Percentiles rank a stretch among this genome's conserved stretches.
Evolutionary conservation across 2,888 invertebrate genomes (phyloP).

Genomic region (Athripsodes cinereus): DNA sequence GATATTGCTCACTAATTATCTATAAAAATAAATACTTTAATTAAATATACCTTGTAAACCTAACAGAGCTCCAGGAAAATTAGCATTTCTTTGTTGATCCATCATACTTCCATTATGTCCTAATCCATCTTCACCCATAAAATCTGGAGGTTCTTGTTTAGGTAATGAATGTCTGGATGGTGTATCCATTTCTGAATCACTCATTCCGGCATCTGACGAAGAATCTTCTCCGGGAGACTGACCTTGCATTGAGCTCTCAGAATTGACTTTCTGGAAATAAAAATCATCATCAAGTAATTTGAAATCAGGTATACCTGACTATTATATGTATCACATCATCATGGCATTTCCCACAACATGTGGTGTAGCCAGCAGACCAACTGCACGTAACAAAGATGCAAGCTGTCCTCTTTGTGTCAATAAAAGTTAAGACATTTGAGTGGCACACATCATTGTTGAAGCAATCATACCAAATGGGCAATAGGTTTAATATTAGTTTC

Average conservation of each 20-base stretch:
- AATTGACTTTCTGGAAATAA: constrained; percentile 43
- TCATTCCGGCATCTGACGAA: constrained; percentile 76
- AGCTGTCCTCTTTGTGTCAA: too few species aligned
- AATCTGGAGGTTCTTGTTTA: constrained; percentile 70
- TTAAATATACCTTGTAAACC: constrained; percentile 65
- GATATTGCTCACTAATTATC: too few species aligned
- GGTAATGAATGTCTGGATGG: constrained; percentile 44
- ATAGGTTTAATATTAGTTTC: too few species aligned
- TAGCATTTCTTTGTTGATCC: constrained; percentile 58
- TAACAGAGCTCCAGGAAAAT: constrained; percentile 73
- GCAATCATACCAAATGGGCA: too few species aligned
- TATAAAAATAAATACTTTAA: neutral
- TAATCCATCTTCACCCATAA: constrained; percentile 59
- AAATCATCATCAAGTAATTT: neutral
- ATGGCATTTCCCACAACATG: too few species aligned
- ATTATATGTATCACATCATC: too few species aligned
- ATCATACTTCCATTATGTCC: constrained; percentile 58
- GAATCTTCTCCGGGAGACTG: constrained; percentile 79
- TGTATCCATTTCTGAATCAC: constrained; percentile 57
- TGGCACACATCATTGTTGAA: too few species aligned
- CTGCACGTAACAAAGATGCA: too few species aligned
- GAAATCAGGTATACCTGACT: neutral
- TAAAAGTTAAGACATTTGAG: too few species aligned
- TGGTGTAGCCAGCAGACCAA: too few species aligned
- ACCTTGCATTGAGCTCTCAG: constrained; percentile 54